Evolutionary conservation across 2,797 vertebrate genomes (phyloP).

Genomic region (Epinephelus malabaricus): DNA sequence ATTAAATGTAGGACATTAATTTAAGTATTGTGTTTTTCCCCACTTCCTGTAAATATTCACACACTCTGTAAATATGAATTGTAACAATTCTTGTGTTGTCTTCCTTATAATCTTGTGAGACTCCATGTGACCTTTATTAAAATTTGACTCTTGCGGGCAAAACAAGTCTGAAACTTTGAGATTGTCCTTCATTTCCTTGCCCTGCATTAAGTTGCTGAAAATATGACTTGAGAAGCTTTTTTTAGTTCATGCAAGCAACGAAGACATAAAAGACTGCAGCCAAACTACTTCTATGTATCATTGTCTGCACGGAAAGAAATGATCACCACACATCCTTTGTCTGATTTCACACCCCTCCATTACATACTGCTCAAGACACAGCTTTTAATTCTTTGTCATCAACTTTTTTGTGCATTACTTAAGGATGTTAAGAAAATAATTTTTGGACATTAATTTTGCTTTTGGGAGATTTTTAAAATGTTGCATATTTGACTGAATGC

Average conservation of each 20-base stretch:
- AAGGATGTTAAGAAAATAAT: too few species aligned
- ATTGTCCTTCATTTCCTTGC: not conserved
- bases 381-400: not conserved
- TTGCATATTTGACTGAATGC: not conserved
- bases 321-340: constrained; percentile 41
- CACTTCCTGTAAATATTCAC: not conserved
- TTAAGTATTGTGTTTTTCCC: not conserved
- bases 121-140: not conserved
- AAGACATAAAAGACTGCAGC: too few species aligned
- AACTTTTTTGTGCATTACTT: not conserved
- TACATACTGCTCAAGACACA: not conserved
- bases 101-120: not conserved
- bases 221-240: too few species aligned
- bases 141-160: not conserved
- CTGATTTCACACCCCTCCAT: not conserved
- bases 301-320: not conserved
- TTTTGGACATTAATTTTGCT: not conserved
- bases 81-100: not conserved
- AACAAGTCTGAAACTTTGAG: not conserved
- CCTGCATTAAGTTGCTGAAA: too few species aligned
- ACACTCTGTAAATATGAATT: not conserved
- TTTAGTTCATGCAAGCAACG: too few species aligned
- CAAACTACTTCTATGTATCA: too few species aligned
- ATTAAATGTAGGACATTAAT: too few species aligned
- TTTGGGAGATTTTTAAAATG: not conserved